Evolutionary conservation across 2,113 vertebrate genomes (phyloP), one percentile per base, ranked within the genome.

Genomic region (Quiscalus mexicanus): DNA sequence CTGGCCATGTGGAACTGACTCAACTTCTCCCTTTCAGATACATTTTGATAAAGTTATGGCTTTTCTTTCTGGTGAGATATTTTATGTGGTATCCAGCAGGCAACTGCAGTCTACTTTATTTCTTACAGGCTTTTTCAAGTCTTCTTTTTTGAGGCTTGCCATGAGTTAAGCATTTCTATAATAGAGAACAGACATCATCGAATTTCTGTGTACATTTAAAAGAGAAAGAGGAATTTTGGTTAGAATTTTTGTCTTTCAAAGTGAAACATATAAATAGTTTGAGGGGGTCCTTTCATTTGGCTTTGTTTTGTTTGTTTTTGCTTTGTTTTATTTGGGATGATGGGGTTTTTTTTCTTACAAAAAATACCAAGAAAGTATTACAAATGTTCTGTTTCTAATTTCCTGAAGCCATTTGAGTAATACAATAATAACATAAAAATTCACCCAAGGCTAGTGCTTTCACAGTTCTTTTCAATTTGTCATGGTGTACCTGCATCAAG

Each of bases 161-260:
- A 97, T 99, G 98, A 98, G 98, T 99, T 98, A 98, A 99, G 98
- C 98, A 98, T 99, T 98, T 98, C 95, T 98, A 96, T 98, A 98
- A 99, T 99, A 99, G 99, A 99, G 99, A 99, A 99, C 99, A 99
- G 99, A 99, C 98, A 99, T 99, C 99, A 99, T 99, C 95, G 98
- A 99, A 99, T 99, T 99, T 99, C 99, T 99, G 99, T 99, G 99
- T 99, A 99, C 95, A 96, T 98, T 97, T 76, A 35, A 90, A 92
- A 94, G 75, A 85, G 89, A 96, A 96, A 88, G 65, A 87, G 62
- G 50, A 45, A 95, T 71, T 94, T 96, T 94, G 65, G n/a, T 96
- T 92, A 97, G 83, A 95, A 76, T 73, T 65, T 95, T 92, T 90
- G 68, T 96, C 87, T 89, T 86, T 79, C 91, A 94, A 96, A 80